Conservation (phyloP, 2,888 invertebrate species). For the Drosophila monieri region DNA sequence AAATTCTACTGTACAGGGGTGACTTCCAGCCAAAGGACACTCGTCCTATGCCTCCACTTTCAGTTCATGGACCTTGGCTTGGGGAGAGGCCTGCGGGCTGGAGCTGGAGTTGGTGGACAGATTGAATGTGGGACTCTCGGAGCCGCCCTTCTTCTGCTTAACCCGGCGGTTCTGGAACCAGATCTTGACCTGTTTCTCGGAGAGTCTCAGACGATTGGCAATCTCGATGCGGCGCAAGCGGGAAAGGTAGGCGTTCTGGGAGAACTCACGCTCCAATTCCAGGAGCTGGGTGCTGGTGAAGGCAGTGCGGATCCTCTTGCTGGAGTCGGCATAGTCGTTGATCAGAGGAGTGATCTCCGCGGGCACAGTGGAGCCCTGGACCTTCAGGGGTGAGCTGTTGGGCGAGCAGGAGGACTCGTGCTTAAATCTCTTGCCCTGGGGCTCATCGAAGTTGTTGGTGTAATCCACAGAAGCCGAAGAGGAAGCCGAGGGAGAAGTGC, state of each 20-base stretch:
- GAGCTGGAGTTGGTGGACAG: conserved; percentile 58
- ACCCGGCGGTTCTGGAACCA: conserved; percentile 97
- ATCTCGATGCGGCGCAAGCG: conserved; percentile 95
- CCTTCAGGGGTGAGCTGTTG: conserved; percentile 73
- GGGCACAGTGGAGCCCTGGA: conserved; percentile 6
- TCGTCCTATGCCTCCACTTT: conserved; percentile 49
- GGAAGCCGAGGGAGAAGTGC: conserved; percentile 83
- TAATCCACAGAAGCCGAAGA: conserved; percentile 77
- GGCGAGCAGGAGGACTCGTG: conserved; percentile 79
- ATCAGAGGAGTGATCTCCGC: conserved; percentile 78
- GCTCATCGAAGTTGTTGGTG: conserved; percentile 72
- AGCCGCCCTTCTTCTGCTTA: conserved; percentile 95
- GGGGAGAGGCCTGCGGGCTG: conserved; percentile 63
- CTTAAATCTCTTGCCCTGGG: conserved; percentile 69
- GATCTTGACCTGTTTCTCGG: conserved; percentile 97
- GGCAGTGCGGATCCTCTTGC: conserved; percentile 95
- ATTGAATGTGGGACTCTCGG: conserved; percentile 85
- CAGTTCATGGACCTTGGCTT: conserved; percentile 40
- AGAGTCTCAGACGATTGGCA: conserved; percentile 93
- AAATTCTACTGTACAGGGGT: conserved; percentile 48
- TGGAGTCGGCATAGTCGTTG: conserved; percentile 87
- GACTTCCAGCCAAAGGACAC: not conserved
- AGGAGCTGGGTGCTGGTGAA: conserved; percentile 95
- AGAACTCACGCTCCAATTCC: conserved; percentile 94
- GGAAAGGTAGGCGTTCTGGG: conserved; percentile 95